Conservation (phyloP, 2,113 vertebrate species). For the Thamnophis sirtalis region DNA sequence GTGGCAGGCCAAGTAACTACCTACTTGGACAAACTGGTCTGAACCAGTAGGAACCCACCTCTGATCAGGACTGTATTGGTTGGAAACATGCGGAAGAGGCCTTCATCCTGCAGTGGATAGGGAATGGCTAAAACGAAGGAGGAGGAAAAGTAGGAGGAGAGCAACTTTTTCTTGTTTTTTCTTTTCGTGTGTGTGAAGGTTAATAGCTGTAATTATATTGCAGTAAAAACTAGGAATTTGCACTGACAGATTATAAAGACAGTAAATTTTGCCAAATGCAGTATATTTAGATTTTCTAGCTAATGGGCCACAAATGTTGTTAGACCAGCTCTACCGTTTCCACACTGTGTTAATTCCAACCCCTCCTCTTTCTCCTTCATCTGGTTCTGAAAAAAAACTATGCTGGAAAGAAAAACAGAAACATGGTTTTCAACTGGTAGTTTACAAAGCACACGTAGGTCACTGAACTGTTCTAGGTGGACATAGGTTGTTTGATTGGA, state of each 20-base stretch:
- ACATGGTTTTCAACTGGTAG: neutral
- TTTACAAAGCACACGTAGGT: neutral
- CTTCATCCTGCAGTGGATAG: neutral
- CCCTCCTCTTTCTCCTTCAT: neutral
- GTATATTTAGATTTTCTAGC: neutral
- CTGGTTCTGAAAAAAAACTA: neutral
- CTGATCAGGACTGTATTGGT: neutral
- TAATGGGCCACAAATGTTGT: neutral
- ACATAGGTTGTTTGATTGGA: neutral
- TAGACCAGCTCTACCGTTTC: neutral
- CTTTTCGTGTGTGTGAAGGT: too few species aligned
- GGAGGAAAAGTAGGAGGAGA: accelerated
- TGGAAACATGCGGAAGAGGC: neutral
- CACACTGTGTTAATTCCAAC: neutral
- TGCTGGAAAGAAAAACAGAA: neutral
- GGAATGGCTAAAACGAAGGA: neutral
- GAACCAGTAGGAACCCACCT: too few species aligned
- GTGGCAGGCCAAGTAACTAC: too few species aligned
- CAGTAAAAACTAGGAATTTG: neutral
- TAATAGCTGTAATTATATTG: neutral
- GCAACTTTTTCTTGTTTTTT: neutral
- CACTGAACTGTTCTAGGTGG: neutral
- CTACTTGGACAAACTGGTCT: too few species aligned
- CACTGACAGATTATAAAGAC: neutral
- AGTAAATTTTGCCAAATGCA: neutral